Conservation (phyloP, 2,888 invertebrate species). For the Mythimna pallens region DNA sequence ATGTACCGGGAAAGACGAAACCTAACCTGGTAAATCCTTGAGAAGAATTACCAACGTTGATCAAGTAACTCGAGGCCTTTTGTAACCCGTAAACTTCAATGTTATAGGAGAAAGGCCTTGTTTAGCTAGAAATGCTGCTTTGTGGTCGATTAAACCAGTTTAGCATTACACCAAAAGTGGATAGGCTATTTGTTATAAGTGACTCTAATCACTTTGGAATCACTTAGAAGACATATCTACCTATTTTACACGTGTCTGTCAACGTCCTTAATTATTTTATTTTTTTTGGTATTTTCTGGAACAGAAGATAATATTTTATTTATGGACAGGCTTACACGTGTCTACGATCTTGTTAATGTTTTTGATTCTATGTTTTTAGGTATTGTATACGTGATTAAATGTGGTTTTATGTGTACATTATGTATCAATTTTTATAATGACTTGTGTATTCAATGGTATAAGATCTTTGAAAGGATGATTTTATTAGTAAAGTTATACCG, state of each 20-base stretch:
- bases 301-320: neutral
- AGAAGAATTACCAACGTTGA: conserved; percentile 56
- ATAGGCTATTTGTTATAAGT: too few species aligned
- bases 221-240: too few species aligned
- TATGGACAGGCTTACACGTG: conserved; percentile 4
- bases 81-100: conserved; percentile 41
- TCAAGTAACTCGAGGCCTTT: conserved; percentile 57
- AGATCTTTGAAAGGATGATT: neutral
- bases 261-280: neutral
- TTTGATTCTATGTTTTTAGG: conserved; percentile 1
- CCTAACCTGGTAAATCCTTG: conserved; percentile 55
- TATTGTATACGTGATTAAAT: neutral
- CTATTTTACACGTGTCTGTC: neutral
- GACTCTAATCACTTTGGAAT: too few species aligned
- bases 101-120: conserved; percentile 30
- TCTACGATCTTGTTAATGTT: neutral
- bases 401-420: neutral
- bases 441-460: neutral
- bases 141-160: conserved; percentile 21
- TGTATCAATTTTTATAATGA: neutral
- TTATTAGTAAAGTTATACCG: neutral
- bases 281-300: neutral
- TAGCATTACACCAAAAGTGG: too few species aligned
- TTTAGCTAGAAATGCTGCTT: neutral
- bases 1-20: conserved; percentile 69